These are phyloP conservation scores for Hypena proboscidalis DNA, from an alignment of 2,888 invertebrate species.

Conservation along the genomic window DNA sequence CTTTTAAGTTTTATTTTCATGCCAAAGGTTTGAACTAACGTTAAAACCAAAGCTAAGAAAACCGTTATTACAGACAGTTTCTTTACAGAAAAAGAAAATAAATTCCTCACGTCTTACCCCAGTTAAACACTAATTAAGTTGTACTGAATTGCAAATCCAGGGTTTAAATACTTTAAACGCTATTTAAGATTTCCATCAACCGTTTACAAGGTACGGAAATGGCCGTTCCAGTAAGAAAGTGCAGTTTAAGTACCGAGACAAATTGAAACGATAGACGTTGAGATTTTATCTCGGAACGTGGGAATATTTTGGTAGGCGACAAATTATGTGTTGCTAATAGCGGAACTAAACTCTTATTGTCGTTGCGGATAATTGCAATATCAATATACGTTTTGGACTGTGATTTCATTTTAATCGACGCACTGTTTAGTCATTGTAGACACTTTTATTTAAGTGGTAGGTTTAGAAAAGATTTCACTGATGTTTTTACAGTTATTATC, in stretches of 20 bases:
- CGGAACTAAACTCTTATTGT: conserved; percentile 33
- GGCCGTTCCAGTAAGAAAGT: conserved; percentile 18
- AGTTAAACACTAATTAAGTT: no score
- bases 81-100: no score
- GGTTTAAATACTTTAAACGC: background rate
- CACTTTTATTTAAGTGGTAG: no score
- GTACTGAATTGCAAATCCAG: no score
- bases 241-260: conserved; percentile 19
- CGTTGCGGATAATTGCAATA: conserved; percentile 17
- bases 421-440: no score
- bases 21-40: no score
- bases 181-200: background rate
- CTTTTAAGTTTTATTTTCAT: no score
- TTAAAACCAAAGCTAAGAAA: no score
- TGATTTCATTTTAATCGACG: conserved; percentile 6
- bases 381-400: conserved; percentile 7
- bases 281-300: conserved; percentile 32
- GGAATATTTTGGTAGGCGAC: conserved; percentile 23
- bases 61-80: no score
- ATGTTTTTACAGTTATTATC: no score
- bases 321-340: conserved; percentile 21
- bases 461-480: no score
- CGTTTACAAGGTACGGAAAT: conserved; percentile 3
- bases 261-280: conserved; percentile 23
- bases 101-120: no score